Conservation (phyloP, 2,888 invertebrate species). For the Apomyelois bistriatella region DNA sequence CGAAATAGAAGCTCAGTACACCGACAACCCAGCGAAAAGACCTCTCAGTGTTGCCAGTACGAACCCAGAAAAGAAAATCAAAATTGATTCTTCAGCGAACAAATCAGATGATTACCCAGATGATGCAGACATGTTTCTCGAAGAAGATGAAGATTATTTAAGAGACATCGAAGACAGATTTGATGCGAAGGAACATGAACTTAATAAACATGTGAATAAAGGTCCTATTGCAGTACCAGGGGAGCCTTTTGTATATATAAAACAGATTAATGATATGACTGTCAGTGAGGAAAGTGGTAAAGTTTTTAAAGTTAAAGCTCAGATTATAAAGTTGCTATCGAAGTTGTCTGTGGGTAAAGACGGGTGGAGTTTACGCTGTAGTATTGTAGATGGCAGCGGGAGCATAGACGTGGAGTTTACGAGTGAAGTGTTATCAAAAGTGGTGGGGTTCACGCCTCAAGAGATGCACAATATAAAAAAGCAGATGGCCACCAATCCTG, state of each 20-base stretch:
- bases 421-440: constrained; percentile 73
- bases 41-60: constrained; percentile 25
- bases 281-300: constrained; percentile 50
- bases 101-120: constrained; percentile 49
- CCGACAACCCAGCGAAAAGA: constrained; percentile 42
- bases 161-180: constrained; percentile 54
- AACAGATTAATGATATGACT: constrained; percentile 57
- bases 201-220: constrained; percentile 19
- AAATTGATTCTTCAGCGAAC: constrained; percentile 35
- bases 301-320: constrained; percentile 78
- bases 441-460: constrained; percentile 70
- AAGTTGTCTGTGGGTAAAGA: constrained; percentile 76
- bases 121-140: constrained; percentile 46
- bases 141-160: constrained; percentile 60
- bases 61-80: constrained; percentile 54
- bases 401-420: constrained; percentile 77
- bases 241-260: constrained; percentile 68
- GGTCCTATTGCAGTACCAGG: constrained; percentile 33
- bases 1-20: constrained; percentile 53
- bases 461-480: constrained; percentile 66
- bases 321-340: constrained; percentile 74
- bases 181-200: constrained; percentile 32
- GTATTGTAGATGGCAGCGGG: constrained; percentile 79
- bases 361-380: constrained; percentile 78
- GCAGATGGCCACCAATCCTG: constrained; percentile 51